Conservation (phyloP, 35 echinoderm and acorn worm species). For the Acanthaster planci region DNA sequence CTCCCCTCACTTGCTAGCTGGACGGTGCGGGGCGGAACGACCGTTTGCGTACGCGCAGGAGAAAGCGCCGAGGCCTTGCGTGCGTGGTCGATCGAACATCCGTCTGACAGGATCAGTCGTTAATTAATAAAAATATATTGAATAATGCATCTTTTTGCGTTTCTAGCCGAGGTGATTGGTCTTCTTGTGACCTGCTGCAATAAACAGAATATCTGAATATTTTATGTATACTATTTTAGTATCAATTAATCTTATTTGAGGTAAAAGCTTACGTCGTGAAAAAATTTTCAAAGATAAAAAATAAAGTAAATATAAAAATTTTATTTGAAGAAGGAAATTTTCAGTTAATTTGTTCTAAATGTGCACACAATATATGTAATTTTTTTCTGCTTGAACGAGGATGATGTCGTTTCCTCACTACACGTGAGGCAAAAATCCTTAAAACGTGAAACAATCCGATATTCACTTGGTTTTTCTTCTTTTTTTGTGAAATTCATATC, state of each 20-base stretch:
- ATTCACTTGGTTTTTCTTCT: slow-evolving; percentile 16
- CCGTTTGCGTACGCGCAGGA: neutral
- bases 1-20: too few relatives aligned
- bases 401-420: neutral
- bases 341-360: neutral
- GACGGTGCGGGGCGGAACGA: too few relatives aligned
- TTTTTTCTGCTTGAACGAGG: slow-evolving; percentile 8
- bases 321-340: neutral
- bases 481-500: neutral
- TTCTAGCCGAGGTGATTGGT: neutral
- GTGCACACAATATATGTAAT: neutral
- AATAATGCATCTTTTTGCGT: neutral
- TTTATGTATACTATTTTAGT: neutral
- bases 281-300: neutral
- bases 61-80: neutral
- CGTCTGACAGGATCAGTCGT: neutral
- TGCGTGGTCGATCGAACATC: neutral
- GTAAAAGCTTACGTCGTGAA: neutral
- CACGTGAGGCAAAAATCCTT: slow-evolving; percentile 11
- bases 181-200: neutral
- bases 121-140: neutral
- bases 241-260: neutral
- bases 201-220: neutral
- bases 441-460: slow-evolving; percentile 16
- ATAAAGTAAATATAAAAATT: neutral